Base-by-base conservation (phyloP, 2,113 vertebrate genomes). In the Anarhynchus alexandrinus region DNA sequence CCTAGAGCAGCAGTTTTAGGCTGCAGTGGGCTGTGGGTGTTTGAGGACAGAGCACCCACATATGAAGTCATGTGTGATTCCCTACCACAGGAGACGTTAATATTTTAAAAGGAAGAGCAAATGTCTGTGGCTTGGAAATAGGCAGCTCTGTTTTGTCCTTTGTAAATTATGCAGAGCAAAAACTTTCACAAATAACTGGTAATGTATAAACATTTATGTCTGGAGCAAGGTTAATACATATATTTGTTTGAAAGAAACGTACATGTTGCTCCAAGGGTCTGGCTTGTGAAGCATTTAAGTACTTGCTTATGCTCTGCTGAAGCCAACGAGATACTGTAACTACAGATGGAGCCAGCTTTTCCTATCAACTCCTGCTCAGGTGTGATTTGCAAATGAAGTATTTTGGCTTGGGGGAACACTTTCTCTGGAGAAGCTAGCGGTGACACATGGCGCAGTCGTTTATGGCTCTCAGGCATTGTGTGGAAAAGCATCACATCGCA, bases 301-400 rank as follows among this genome's bases (percentile, higher is more conserved):
- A 26, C 59, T 78, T 30, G 77, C 81, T 77, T 71, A 32, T 17
- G 85, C 82, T 71, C 59, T 77, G 10, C 32, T 42, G 82, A 92
- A 92, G 71, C 55, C 88, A 86, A 58, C 51, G 87, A 69, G 85
- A 57, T 36, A 30, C 87, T 71, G 86, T 93, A 80, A 49, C 54
- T 92, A 95, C 29, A 49, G 62, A 78, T 29, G 55, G 76, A 92
- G 55, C 66, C 91, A 94, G 64, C 38, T 96, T 84, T 89, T 83
- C 64, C 70, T 65, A 51, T 57, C 91, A 74, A 21, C 79, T 90
- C 26, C 57, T 95, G 92, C 87, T 96, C 73, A 89, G 95, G 86
- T 93, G 87, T 87, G 73, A 96, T 96, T 97, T 95, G 94, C 91
- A 97, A 94, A 93, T 85, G 73, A 81, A 92, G 77, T 49, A 51